Conservation (phyloP, 2,888 invertebrate species). For the Chironomus tentans region DNA sequence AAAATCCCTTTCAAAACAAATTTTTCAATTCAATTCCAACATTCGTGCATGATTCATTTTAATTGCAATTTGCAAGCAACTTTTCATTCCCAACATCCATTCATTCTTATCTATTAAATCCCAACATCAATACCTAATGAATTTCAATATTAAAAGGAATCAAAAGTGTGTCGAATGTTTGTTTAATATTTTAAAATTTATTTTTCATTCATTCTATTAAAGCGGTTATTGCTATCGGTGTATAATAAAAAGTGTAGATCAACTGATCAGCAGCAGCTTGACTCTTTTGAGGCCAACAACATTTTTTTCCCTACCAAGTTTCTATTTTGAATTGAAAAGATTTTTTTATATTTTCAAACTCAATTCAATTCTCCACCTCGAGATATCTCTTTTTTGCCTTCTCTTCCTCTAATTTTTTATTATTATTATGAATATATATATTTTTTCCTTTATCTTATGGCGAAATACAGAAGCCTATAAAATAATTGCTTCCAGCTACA, state of each 20-base stretch:
- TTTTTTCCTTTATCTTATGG: neutral
- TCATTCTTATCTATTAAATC: too few relatives aligned
- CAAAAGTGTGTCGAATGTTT: conserved; percentile 13
- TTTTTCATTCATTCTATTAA: neutral
- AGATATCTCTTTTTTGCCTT: neutral
- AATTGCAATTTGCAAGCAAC: too few relatives aligned
- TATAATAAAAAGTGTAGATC: neutral
- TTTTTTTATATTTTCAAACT: too few relatives aligned
- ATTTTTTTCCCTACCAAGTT: conserved; percentile 14
- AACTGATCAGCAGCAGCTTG: conserved; percentile 4
- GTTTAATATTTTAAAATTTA: neutral
- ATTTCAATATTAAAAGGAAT: neutral
- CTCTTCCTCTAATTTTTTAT: neutral
- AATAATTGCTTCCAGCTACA: conserved; percentile 22
- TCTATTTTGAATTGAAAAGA: too few relatives aligned
- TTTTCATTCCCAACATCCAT: too few relatives aligned
- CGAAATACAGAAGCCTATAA: conserved; percentile 20
- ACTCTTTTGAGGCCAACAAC: conserved; percentile 26
- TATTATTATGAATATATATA: neutral
- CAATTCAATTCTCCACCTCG: too few relatives aligned
- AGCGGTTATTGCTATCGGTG: neutral
- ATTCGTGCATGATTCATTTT: too few relatives aligned
- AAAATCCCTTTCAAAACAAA: too few relatives aligned
- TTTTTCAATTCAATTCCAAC: too few relatives aligned
- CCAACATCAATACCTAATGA: too few relatives aligned